phyloP scores from a whole-genome alignment of 1,140 invertebrate genomes.

The Galleria mellonella region DNA sequence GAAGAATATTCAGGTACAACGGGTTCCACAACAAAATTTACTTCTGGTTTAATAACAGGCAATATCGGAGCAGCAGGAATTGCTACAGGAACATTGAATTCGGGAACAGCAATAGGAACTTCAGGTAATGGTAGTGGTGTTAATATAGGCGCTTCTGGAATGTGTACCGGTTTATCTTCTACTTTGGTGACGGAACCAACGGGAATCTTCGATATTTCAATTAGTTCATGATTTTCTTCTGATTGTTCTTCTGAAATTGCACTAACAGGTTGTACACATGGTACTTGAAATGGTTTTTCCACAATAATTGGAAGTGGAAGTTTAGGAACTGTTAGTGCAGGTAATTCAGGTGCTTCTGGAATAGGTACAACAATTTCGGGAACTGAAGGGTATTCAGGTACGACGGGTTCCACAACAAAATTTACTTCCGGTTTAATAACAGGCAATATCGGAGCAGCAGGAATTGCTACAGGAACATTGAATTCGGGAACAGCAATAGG shows the following conservation, averaged over 20 bases:
- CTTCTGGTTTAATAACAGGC: too few species aligned
- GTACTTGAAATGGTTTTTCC: constrained; percentile 1
- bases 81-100: neutral
- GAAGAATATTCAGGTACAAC: too few species aligned
- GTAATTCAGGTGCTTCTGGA: constrained; percentile 4
- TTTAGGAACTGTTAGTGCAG: neutral
- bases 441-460: too few species aligned
- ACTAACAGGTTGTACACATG: too few species aligned
- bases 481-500: neutral
- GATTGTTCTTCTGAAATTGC: neutral
- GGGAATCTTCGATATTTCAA: neutral
- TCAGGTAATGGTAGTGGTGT: neutral
- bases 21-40: too few species aligned
- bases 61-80: constrained; percentile 4
- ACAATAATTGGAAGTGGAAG: neutral
- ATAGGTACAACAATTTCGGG: too few species aligned
- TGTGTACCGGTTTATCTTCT: neutral
- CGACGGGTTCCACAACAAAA: too few species aligned
- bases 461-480: too few species aligned
- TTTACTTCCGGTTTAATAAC: too few species aligned
- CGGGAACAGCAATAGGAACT: neutral
- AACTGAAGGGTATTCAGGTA: too few species aligned
- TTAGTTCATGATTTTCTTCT: neutral
- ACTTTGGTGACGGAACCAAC: neutral
- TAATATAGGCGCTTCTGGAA: constrained; percentile 5